Percentiles rank a stretch among this genome's conserved stretches.
Conservation (phyloP, 2,113 vertebrate genomes). For the Melospiza georgiana region DNA sequence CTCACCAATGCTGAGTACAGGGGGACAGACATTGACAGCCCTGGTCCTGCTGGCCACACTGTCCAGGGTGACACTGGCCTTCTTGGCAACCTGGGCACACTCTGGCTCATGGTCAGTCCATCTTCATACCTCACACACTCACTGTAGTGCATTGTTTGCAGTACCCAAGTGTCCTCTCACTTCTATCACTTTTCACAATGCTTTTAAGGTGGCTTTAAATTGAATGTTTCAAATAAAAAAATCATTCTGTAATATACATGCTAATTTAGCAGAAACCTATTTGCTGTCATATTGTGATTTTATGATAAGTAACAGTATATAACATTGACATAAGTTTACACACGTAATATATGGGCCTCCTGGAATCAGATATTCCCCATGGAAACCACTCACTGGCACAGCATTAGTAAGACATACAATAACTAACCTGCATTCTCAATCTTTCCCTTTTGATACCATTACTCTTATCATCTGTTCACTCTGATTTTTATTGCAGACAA, state of each 20-base stretch:
- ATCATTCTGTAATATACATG: background rate
- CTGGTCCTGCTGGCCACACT: background rate
- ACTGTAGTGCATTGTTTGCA: background rate
- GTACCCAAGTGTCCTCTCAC: background rate
- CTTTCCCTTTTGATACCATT: background rate
- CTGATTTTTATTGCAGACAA: background rate
- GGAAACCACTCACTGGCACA: background rate
- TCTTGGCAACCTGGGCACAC: background rate
- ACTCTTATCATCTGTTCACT: background rate
- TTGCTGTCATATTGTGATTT: background rate
- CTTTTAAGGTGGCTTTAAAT: background rate
- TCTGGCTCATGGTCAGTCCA: background rate
- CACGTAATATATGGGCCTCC: background rate
- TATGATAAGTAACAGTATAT: background rate
- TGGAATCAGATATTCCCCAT: slow-evolving; percentile 1
- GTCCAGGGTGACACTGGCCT: background rate
- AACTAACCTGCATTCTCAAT: background rate
- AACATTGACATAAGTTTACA: background rate
- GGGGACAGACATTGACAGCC: background rate
- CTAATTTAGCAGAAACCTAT: background rate
- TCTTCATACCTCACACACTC: background rate
- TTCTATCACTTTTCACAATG: background rate
- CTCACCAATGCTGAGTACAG: background rate
- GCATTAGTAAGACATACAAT: background rate
- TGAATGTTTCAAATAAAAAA: background rate